Evolutionary conservation across 2,797 vertebrate species (phyloP).

Genomic region (Scleropages formosus): DNA sequence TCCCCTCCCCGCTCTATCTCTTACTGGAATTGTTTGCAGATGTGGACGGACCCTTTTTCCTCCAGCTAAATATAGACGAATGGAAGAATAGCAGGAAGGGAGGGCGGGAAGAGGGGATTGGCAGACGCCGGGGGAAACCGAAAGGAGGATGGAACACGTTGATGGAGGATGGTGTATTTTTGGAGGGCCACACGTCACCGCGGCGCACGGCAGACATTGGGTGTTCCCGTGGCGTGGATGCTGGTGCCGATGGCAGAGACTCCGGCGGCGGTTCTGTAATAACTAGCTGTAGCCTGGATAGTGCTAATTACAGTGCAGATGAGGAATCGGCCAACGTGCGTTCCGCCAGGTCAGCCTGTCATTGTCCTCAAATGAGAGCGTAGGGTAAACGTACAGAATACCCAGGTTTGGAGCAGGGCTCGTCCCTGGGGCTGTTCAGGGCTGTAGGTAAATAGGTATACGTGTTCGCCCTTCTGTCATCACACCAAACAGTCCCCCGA

Average conservation of each 20-base stretch:
- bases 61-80: constrained; percentile 70
- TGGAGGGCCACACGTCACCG: constrained; percentile 56
- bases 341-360: neutral
- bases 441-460: neutral
- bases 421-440: neutral
- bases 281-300: neutral
- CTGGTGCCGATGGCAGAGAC: constrained; percentile 41
- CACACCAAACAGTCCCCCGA: neutral
- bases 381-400: neutral
- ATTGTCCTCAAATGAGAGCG: neutral
- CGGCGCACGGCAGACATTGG: constrained; percentile 52
- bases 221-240: constrained; percentile 37
- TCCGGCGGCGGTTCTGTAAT: constrained; percentile 5
- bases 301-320: neutral
- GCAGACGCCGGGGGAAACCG: constrained; percentile 35
- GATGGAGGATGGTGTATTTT: constrained; percentile 62
- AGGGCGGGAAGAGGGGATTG: constrained; percentile 40
- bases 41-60: constrained; percentile 63
- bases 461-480: neutral
- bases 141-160: constrained; percentile 55
- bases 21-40: constrained; percentile 61
- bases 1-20: constrained; percentile 34
- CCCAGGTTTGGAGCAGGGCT: neutral
- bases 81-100: constrained; percentile 76
- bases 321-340: neutral